Evolutionary conservation across 2,797 vertebrate species (phyloP), one percentile per base, ranked within the genome.

Genomic region (Remorina albescens): DNA sequence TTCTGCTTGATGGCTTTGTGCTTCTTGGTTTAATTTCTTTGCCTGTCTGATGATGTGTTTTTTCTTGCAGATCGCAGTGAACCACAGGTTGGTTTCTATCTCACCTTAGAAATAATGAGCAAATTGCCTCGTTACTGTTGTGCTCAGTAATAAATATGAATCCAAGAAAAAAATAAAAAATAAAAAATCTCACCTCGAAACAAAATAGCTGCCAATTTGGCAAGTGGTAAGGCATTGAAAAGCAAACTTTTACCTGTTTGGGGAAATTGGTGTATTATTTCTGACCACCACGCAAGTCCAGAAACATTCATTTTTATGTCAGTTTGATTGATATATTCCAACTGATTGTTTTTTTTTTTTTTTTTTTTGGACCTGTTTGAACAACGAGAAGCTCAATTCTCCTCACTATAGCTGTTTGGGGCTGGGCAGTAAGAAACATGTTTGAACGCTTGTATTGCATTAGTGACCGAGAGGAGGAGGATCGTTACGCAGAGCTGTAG

Each of bases 41-140:
- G 60, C 71, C 67, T 80, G 57, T 50, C 67, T 49, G 74, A 77
- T 82, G 68, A 86, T 76, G 67, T 63, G 67, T 81, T 86, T 85
- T 82, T 26, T 49, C n/a, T 78, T 67, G 81, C 69, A 78, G 68
- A 23, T 76, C 19, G 23, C 70, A 63, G 47, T 42, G 54, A 89
- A 78, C 63, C 78, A 56, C 53, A 39, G 13, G 67, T 66, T 66
- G 56, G 60, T 76, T 76, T 74, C 32, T 37, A 46, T 68, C 18
- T 4, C 41, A 59, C 56, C 46, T 1, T 9, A 87, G 61, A 82
- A 76, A 71, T 82, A 81, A 81, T 76, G 56, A 87, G 67, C 64
- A 78, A 82, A 83, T 74, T 71, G 61, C 57, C 71, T 74, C 72
- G 42, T 85, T 41, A 56, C 55, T 9, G 2, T 67, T 64, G 78